These are phyloP conservation scores for Sinella curviseta DNA, from an alignment of 1,140 invertebrate species.

Conservation along the genomic window DNA sequence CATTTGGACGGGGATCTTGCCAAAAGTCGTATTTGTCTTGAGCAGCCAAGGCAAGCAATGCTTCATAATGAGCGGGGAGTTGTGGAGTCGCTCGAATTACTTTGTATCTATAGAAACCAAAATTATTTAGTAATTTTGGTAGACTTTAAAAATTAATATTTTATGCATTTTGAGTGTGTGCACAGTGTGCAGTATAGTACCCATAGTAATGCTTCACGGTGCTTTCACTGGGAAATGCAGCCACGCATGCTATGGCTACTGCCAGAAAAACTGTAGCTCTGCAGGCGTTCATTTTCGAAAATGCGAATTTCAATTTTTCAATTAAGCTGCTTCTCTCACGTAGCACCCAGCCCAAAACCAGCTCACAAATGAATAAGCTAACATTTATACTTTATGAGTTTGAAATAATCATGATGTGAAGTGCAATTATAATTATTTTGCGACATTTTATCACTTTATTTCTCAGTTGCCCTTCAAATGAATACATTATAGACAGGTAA, in stretches of 20 bases:
- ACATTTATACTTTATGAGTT: too few relatives aligned
- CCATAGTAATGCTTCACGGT: background rate
- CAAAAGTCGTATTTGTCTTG: slow-evolving; percentile 36
- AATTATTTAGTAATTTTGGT: background rate
- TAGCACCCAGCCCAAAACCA: too few relatives aligned
- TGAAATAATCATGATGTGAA: too few relatives aligned
- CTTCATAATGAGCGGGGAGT: slow-evolving; percentile 20
- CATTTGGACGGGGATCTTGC: slow-evolving; percentile 27
- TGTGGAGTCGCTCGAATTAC: slow-evolving; percentile 33
- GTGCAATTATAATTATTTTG: too few relatives aligned
- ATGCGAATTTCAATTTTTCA: too few relatives aligned
- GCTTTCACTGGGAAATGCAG: background rate
- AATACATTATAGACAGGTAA: too few relatives aligned
- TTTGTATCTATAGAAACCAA: slow-evolving; percentile 20
- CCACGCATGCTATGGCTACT: background rate
- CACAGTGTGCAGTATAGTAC: background rate
- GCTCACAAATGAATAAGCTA: too few relatives aligned
- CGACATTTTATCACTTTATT: too few relatives aligned
- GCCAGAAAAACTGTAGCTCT: background rate
- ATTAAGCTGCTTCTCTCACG: too few relatives aligned
- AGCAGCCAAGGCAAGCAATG: slow-evolving; percentile 12
- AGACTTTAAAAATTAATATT: background rate
- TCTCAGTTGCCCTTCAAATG: too few relatives aligned
- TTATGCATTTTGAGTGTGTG: background rate
- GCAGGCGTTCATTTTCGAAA: too few relatives aligned